phyloP scores from a whole-genome alignment of 1,140 invertebrate species.

The Stegodyphus mimosarum region DNA sequence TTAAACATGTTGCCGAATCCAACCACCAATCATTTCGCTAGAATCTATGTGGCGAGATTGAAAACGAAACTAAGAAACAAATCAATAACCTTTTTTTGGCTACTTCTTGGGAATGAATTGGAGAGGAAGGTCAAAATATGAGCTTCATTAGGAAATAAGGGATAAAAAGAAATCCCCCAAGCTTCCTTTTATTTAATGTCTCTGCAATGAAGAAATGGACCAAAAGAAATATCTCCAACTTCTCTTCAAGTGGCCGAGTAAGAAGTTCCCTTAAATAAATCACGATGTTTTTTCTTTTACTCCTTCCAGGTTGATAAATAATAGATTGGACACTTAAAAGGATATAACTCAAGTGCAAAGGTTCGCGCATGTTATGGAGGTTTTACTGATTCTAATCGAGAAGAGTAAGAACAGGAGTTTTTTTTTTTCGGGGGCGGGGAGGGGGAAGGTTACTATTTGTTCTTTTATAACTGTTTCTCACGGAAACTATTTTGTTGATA shows the following conservation, averaged over 20 bases:
- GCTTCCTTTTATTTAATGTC: background rate
- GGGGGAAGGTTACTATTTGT: no score
- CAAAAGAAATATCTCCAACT: background rate
- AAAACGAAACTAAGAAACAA: background rate
- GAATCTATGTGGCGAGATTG: background rate
- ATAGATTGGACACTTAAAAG: background rate
- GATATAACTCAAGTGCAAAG: background rate
- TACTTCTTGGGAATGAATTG: background rate
- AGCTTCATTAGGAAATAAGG: background rate
- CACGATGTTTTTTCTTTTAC: background rate
- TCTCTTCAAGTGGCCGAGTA: background rate
- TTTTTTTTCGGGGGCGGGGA: no score
- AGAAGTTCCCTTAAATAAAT: constrained; percentile 2
- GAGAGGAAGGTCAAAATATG: background rate
- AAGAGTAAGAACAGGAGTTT: no score
- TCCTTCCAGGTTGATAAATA: background rate
- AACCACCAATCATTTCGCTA: no score
- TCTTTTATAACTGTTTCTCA: no score
- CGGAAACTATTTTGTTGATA: no score
- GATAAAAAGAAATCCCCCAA: background rate
- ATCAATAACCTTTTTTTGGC: background rate
- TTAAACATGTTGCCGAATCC: no score
- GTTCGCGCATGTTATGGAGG: no score
- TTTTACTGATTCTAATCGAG: no score
- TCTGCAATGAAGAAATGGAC: background rate